Evolutionary conservation across 2,797 vertebrate genomes (phyloP), one percentile per base, ranked within the genome.

Genomic region (Scarus forsteni): DNA sequence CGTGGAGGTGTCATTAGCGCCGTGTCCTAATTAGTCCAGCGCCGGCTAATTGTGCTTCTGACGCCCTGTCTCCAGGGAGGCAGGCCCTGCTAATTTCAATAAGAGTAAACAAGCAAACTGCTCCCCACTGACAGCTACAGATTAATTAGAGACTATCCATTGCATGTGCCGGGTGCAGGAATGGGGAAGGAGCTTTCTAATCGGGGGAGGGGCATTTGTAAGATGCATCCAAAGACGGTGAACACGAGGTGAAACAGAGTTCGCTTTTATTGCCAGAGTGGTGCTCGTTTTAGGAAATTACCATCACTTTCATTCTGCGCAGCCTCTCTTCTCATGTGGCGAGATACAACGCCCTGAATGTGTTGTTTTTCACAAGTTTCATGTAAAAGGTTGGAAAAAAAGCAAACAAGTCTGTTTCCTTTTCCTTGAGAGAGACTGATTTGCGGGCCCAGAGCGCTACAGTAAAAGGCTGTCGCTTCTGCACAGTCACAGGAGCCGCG

Each of bases 41-140:
- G 85, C 76, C 73, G 80, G 88, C 89, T 92, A 89, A 92, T 89
- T 86, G 90, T 84, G 86, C 84, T 85, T 90, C 80, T 88, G 89
- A 93, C 78, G 86, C 77, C 1, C 62, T 9, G 62, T 92, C 93
- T 89, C 90, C 45, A 60, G 92, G 88, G 91, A 93, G 76, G 79
- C 54, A 77, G 80, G 88, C 71, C 85, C 73, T 76, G 88, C 89
- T 93, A 89, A 93, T 94, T 93, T 93, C 92, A 94, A 94, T 93
- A 92, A 92, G 90, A 84, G 92, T 94, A 93, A 94, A 93, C 93
- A 93, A 93, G 92, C 89, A 88, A 90, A 90, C 67, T 51, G 62
- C 80, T 91, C 89, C 89, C 90, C 68, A 73, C 84, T 88, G 88
- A 90, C 66, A 80, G 80, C 78, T 52, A 72, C 35, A 76, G 90